Conservation (phyloP, 2,888 invertebrate genomes). For the Morpho deidamia region DNA sequence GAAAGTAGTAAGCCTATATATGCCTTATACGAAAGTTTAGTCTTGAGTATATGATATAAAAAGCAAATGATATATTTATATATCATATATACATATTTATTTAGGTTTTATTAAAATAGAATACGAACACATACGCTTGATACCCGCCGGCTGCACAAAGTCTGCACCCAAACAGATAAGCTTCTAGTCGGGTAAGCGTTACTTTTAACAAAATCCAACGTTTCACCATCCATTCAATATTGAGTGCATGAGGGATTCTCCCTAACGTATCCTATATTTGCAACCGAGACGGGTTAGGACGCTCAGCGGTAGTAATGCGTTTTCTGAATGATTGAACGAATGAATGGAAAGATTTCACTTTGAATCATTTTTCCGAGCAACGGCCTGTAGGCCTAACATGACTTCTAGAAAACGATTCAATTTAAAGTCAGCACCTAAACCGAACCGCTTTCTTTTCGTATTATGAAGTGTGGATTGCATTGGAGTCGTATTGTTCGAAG, state of each 20-base stretch:
- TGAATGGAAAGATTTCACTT: constrained; percentile 67
- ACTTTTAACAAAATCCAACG: constrained; percentile 61
- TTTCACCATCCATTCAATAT: constrained; percentile 57
- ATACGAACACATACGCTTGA: constrained; percentile 45
- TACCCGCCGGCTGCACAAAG: constrained; percentile 46
- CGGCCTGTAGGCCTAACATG: no score
- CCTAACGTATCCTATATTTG: constrained; percentile 56
- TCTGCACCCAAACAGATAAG: constrained; percentile 46
- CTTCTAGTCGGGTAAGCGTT: constrained; percentile 50
- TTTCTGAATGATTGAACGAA: constrained; percentile 73
- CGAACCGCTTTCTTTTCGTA: no score
- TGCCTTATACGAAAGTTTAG: no score
- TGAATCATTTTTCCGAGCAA: constrained; percentile 54
- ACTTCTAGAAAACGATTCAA: no score
- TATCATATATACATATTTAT: constrained; percentile 32
- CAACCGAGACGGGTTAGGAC: constrained; percentile 46
- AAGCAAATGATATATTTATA: constrained; percentile 30
- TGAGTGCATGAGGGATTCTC: constrained; percentile 49
- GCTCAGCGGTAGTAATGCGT: constrained; percentile 56
- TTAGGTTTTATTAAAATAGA: constrained; percentile 48
- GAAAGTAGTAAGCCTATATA: no score
- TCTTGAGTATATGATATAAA: background rate
- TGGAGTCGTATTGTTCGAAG: no score
- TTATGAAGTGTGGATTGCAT: no score
- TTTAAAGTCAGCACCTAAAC: no score